phyloP scores from a whole-genome alignment of 2,797 vertebrate genomes.

The Distichodus sexfasciatus region DNA sequence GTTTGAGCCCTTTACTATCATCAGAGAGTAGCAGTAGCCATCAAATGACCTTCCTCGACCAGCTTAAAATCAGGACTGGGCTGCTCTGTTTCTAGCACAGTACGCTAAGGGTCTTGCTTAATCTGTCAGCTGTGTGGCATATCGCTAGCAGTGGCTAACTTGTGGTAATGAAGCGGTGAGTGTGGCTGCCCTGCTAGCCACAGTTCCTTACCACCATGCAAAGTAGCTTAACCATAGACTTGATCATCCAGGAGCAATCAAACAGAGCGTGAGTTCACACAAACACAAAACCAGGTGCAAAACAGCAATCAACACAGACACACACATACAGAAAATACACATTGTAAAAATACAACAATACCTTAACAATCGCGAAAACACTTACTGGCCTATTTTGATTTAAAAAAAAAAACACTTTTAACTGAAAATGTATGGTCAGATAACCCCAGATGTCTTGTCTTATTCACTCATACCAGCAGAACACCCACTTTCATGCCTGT shows the following conservation, averaged over 20 bases:
- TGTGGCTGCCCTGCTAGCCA: slow-evolving; percentile 44
- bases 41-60: too few relatives aligned
- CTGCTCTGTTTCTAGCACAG: neutral
- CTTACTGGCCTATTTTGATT: too few relatives aligned
- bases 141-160: slow-evolving; percentile 16
- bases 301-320: neutral
- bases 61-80: too few relatives aligned
- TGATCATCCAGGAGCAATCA: slow-evolving; percentile 30
- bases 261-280: slow-evolving; percentile 22
- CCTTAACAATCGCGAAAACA: too few relatives aligned
- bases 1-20: too few relatives aligned
- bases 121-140: neutral
- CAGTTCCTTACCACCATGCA: slow-evolving; percentile 46
- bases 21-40: too few relatives aligned
- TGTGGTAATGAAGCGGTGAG: slow-evolving; percentile 44
- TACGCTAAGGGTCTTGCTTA: neutral
- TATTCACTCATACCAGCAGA: too few relatives aligned
- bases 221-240: slow-evolving; percentile 38
- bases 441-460: too few relatives aligned
- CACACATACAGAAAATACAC: slow-evolving; percentile 12
- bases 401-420: too few relatives aligned
- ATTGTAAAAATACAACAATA: too few relatives aligned
- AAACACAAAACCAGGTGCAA: slow-evolving; percentile 24
- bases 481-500: too few relatives aligned
- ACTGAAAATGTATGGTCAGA: too few relatives aligned